A percentile compares a stretch with the other conserved stretches of the same genome.
Evolutionary conservation across 2,888 invertebrate species (phyloP).

Genomic region (Ichneumon xanthorius): DNA sequence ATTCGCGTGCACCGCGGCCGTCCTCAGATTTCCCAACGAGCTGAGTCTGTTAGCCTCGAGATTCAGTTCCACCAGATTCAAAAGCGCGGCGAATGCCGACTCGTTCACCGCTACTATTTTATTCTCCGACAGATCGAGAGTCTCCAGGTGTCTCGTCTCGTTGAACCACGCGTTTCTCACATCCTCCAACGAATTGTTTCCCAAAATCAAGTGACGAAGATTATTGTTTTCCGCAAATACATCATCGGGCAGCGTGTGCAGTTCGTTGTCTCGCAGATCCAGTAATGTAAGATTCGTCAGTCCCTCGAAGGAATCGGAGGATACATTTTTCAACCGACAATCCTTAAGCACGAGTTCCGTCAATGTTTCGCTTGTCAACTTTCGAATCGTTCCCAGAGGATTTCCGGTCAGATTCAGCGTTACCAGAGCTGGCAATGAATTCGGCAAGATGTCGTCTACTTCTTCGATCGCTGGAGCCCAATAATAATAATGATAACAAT

Average conservation of each 20-base stretch:
- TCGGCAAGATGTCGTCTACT: conserved; percentile 86
- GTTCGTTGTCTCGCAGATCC: conserved; percentile 88
- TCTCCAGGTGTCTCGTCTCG: conserved; percentile 82
- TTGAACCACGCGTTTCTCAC: conserved; percentile 51
- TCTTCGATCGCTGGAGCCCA: not conserved
- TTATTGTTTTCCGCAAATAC: conserved; percentile 87
- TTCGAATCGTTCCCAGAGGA: conserved; percentile 70
- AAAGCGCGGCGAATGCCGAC: conserved; percentile 87
- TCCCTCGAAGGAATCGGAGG: conserved; percentile 55
- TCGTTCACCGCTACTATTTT: conserved; percentile 87
- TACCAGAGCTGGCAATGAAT: conserved; percentile 87
- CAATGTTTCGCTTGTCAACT: conserved; percentile 57
- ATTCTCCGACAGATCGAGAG: conserved; percentile 89
- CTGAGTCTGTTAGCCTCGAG: conserved; percentile 89
- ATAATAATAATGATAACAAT: not conserved
- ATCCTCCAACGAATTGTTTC: conserved; percentile 38
- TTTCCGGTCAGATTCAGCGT: conserved; percentile 90
- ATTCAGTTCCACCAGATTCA: conserved; percentile 87
- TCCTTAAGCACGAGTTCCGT: conserved; percentile 62
- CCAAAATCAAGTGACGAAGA: conserved; percentile 57
- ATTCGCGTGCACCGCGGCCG: conserved; percentile 56
- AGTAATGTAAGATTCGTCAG: conserved; percentile 82
- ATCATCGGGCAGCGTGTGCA: conserved; percentile 86
- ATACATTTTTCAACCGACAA: conserved; percentile 62
- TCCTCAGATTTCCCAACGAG: conserved; percentile 59